Evolutionary conservation across 2,113 vertebrate genomes (phyloP).

Genomic region (Furnarius figulus): DNA sequence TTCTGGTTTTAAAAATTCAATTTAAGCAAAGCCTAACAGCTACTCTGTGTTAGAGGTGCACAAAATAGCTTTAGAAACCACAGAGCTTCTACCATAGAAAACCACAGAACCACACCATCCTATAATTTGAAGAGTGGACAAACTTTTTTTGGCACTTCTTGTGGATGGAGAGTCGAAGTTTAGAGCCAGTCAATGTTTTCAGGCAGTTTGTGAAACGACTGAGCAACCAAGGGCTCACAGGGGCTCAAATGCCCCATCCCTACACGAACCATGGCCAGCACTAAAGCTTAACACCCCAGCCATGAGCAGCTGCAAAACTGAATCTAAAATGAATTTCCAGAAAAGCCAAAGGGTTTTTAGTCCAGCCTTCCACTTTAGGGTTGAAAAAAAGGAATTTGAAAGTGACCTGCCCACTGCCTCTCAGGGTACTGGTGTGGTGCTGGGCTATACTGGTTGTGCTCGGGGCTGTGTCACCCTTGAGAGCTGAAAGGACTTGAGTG

Average conservation of each 20-base stretch:
- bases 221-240: neutral
- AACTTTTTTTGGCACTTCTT: constrained; percentile 47
- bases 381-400: neutral
- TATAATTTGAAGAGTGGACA: constrained; percentile 48
- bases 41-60: constrained; percentile 35
- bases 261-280: fast-evolving
- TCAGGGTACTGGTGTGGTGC: neutral
- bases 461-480: fast-evolving
- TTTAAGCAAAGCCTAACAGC: constrained; percentile 44
- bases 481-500: fast-evolving
- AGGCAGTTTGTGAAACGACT: neutral
- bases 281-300: neutral
- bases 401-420: neutral
- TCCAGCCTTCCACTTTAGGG: neutral
- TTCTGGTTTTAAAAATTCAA: constrained; percentile 25
- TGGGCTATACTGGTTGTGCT: neutral
- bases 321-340: neutral
- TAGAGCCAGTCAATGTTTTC: neutral
- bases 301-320: neutral
- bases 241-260: neutral
- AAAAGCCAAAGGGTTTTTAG: neutral
- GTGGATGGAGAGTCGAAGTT: neutral
- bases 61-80: constrained; percentile 62
- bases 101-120: constrained; percentile 34
- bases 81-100: constrained; percentile 26